These are phyloP conservation scores for Eonycteris spelaea DNA, from an alignment of 2,113 vertebrate species.

Conservation along the genomic window DNA sequence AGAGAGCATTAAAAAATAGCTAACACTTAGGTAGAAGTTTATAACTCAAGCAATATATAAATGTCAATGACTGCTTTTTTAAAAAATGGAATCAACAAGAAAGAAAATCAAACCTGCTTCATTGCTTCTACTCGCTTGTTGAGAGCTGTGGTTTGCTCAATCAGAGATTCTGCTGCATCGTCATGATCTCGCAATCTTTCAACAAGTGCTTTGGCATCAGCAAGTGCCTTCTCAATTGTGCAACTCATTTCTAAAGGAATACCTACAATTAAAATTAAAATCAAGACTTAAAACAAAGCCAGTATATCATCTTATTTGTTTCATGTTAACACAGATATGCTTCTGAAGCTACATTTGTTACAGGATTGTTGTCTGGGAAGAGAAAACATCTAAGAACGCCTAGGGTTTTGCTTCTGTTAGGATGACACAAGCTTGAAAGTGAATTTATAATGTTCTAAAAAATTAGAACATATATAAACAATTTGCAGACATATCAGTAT, in stretches of 20 bases:
- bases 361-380: not conserved
- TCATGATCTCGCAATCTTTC: constrained; percentile 96
- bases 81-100: not conserved
- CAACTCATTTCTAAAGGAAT: constrained; percentile 90
- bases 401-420: not conserved
- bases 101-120: constrained; percentile 90
- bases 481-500: not conserved
- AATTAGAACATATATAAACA: not conserved
- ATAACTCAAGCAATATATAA: not conserved
- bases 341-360: not conserved
- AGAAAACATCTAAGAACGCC: not conserved
- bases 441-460: not conserved
- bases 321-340: not conserved
- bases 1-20: not conserved
- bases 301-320: not conserved
- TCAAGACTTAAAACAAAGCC: constrained; percentile 18
- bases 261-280: constrained; percentile 20
- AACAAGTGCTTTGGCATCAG: constrained; percentile 96
- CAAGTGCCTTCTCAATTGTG: constrained; percentile 94
- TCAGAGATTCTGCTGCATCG: constrained; percentile 93
- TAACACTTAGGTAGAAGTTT: not conserved
- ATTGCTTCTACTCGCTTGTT: constrained; percentile 98
- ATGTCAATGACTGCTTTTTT: not conserved
- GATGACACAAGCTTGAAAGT: not conserved
- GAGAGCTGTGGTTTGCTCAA: constrained; percentile 96